phyloP scores from a whole-genome alignment of 2,113 vertebrate genomes.

The Potamarius usumacintae region DNA sequence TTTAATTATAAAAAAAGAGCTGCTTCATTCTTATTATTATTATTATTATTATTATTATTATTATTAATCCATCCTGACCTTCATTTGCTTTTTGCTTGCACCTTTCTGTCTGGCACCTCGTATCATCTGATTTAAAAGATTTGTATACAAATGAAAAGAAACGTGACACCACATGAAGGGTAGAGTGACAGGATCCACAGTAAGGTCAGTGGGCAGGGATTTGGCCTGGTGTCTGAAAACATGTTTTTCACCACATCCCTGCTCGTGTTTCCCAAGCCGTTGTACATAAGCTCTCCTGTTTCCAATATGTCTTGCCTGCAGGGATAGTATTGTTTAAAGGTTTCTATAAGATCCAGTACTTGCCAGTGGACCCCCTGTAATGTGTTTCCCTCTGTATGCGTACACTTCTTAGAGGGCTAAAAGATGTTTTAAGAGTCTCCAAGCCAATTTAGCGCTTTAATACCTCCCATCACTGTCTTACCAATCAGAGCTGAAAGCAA shows the following conservation, averaged over 20 bases:
- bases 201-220: slow-evolving; percentile 39
- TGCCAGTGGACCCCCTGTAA: slow-evolving; percentile 31
- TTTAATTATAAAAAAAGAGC: slow-evolving; percentile 26
- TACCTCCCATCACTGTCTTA: slow-evolving; percentile 36
- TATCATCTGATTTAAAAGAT: slow-evolving; percentile 40
- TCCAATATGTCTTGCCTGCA: slow-evolving; percentile 48
- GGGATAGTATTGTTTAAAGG: slow-evolving; percentile 45
- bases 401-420: slow-evolving; percentile 18
- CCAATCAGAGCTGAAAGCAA: slow-evolving; percentile 47
- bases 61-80: slow-evolving; percentile 24
- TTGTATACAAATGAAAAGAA: slow-evolving; percentile 41
- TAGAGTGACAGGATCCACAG: slow-evolving; percentile 44
- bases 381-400: slow-evolving; percentile 5
- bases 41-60: slow-evolving; percentile 10
- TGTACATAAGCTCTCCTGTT: slow-evolving; percentile 45
- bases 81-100: slow-evolving; percentile 25
- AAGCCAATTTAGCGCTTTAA: slow-evolving; percentile 17
- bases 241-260: slow-evolving; percentile 40
- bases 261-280: slow-evolving; percentile 40
- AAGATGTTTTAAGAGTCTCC: neutral
- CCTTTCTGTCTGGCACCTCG: slow-evolving; percentile 10
- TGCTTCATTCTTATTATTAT: slow-evolving; percentile 32
- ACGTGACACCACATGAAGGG: slow-evolving; percentile 31
- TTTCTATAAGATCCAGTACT: slow-evolving; percentile 17
- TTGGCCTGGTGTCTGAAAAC: slow-evolving; percentile 44